A percentile compares a stretch with the other conserved stretches of the same genome.
These are phyloP conservation scores for Phania funesta DNA, from an alignment of 2,888 invertebrate genomes.

Conservation along the genomic window DNA sequence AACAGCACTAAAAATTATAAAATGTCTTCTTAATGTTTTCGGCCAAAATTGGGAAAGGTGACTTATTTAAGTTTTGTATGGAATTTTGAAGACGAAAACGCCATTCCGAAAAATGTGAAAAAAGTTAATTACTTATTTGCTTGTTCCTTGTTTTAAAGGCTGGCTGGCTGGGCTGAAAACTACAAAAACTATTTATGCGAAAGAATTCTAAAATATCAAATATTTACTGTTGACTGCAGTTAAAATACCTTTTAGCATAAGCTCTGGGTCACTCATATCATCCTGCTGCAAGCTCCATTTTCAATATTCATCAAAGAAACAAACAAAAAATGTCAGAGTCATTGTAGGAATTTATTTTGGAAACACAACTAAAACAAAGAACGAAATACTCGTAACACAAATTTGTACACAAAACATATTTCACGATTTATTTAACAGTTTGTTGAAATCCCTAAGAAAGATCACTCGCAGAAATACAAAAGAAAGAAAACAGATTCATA, in stretches of 20 bases:
- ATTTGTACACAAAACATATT: constrained; percentile 23
- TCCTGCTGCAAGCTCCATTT: neutral
- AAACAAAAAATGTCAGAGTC: neutral
- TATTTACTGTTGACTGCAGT: neutral
- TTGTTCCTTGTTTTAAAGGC: no score
- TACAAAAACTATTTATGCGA: no score
- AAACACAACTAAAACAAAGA: neutral
- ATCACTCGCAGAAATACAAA: neutral
- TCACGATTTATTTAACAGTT: constrained; percentile 57
- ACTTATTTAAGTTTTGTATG: no score
- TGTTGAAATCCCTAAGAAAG: constrained; percentile 43
- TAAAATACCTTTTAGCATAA: constrained; percentile 25
- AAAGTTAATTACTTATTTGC: no score
- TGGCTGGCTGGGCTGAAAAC: no score
- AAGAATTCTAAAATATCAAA: neutral
- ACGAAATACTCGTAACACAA: neutral
- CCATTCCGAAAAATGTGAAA: no score
- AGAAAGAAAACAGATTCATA: neutral
- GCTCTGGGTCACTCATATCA: constrained; percentile 7
- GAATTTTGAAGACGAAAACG: no score
- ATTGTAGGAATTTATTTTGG: constrained; percentile 18
- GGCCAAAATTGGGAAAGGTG: no score
- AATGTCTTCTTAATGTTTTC: no score
- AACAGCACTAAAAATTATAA: no score
- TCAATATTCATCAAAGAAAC: neutral